Evolutionary conservation across 2,888 invertebrate genomes (phyloP).

Genomic region (Eledona agricola): DNA sequence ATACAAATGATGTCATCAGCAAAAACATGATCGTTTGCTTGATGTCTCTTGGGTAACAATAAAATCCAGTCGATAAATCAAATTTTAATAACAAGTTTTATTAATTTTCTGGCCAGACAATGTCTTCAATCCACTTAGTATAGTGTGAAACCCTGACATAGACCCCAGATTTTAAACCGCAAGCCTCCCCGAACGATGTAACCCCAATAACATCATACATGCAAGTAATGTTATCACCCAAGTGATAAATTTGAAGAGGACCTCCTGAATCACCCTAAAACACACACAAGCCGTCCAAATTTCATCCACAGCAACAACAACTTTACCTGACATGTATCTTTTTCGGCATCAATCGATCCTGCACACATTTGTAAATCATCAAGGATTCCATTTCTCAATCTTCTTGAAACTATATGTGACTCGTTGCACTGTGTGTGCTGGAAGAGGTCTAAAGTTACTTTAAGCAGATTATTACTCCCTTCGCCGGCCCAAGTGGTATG

Average conservation of each 20-base stretch:
- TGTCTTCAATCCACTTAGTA: constrained; percentile 7
- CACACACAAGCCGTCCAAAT: constrained; percentile 1
- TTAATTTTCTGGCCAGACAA: constrained; percentile 5
- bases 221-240: constrained; percentile 19
- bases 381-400: not conserved
- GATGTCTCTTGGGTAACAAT: no score
- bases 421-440: not conserved
- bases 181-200: constrained; percentile 1
- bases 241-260: constrained; percentile 1
- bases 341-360: not conserved
- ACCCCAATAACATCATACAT: constrained; percentile 9
- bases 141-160: constrained; percentile 5
- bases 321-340: constrained; percentile 15
- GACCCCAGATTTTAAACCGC: not conserved
- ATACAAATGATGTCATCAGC: constrained; percentile 20
- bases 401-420: constrained; percentile 1
- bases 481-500: constrained; percentile 4
- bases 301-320: not conserved
- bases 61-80: no score
- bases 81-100: no score
- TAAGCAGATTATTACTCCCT: constrained; percentile 1
- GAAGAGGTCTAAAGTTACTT: constrained; percentile 8
- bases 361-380: constrained; percentile 3
- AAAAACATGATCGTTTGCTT: no score
- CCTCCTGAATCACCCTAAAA: constrained; percentile 10